Base-by-base conservation (phyloP, 1,140 invertebrate genomes). In the Trichonephila inaurata region DNA sequence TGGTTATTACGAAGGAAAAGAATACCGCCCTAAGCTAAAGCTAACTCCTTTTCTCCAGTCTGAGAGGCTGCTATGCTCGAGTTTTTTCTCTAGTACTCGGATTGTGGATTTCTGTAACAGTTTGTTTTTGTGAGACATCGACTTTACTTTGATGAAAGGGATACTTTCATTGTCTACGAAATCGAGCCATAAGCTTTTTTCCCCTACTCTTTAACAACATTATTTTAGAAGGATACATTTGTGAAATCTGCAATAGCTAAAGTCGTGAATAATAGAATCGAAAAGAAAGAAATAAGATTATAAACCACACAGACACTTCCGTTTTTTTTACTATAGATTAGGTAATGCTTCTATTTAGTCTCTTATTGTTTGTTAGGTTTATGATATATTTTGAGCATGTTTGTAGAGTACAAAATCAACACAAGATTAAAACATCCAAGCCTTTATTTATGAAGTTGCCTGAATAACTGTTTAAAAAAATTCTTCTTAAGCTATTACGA, bases 1-100 rank as follows among this genome's bases (percentile, higher is more conserved):
- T 85, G 82, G 82, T 85, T 85, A 24, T 85, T 85, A 85, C 82
- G 82, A 60, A 60, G 44, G 24, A 60, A 85, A 60, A 21, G 58
- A 85, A 60, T 24, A 24, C 58, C 28, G 82, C 58, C 82, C 44
- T n/a, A 19, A 51, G 82, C 82, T 58, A 58, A 51, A 58, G 51
- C 82, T 85, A 85, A 60, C 82, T 58, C 58, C 72, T 58, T 60
- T n/a, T 21, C 82, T 85, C 10, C 19, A 58, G 82, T n/a, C 33
- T 40, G 12, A 33, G 21, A 77, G 33, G 21, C 44, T 60, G 44
- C 44, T 24, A 58, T 21, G 21, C 44, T 85, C 21, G 19, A 58
- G 44, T 51, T 85, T 60, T 58, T 85, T 24, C 24, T 60, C 44
- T 58, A n/a, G 18, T 85, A 28, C 58, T 85, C 21, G 82, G 82